Percentiles rank a stretch among this genome's conserved stretches.
phyloP scores from a whole-genome alignment of 2,113 vertebrate genomes.

The Silurus glanis region DNA sequence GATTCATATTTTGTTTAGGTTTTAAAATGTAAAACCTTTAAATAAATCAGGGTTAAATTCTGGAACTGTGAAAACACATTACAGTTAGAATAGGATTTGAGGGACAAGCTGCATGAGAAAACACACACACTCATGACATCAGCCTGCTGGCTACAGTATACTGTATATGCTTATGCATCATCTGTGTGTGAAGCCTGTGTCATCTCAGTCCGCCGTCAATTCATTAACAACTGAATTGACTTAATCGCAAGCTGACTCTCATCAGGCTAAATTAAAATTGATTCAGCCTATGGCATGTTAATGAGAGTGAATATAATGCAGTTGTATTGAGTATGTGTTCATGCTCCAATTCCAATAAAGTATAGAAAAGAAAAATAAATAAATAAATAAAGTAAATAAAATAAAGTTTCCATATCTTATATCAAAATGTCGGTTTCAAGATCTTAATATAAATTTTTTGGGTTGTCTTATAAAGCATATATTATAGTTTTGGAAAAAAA shows the following conservation, averaged over 20 bases:
- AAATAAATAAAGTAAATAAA: background rate
- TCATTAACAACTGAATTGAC: slow-evolving; percentile 70
- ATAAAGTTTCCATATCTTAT: too few species aligned
- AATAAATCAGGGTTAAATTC: background rate
- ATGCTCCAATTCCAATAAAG: background rate
- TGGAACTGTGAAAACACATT: background rate
- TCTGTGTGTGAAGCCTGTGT: slow-evolving; percentile 60
- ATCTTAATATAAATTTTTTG: background rate
- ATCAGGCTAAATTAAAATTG: slow-evolving; percentile 46
- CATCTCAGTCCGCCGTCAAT: slow-evolving; percentile 71
- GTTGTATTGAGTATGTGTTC: slow-evolving; percentile 27
- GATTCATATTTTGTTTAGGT: background rate
- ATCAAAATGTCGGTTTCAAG: background rate
- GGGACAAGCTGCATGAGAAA: background rate
- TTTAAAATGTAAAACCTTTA: background rate
- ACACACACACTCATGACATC: slow-evolving; percentile 12
- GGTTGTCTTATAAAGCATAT: background rate
- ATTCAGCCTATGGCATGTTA: slow-evolving; percentile 10
- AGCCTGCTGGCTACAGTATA: slow-evolving; percentile 52
- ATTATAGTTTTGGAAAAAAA: slow-evolving; percentile 6
- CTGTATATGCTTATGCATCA: slow-evolving; percentile 31
- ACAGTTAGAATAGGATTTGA: background rate
- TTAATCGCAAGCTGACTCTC: slow-evolving; percentile 49
- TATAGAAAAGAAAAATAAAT: background rate
- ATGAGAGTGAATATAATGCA: background rate